phyloP scores from a whole-genome alignment of 2,888 invertebrate species.

The Heliconius ethilla region DNA sequence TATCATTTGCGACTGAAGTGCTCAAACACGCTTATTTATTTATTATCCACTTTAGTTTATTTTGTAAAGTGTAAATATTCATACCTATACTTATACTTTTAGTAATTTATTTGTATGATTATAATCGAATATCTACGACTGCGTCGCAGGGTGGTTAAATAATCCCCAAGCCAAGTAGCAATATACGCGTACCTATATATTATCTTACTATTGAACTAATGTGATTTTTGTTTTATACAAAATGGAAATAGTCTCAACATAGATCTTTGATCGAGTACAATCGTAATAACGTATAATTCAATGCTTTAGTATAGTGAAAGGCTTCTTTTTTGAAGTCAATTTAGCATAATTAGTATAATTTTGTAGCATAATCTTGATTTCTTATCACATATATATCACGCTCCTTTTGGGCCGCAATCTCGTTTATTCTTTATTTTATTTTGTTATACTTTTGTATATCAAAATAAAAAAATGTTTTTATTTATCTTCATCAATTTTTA shows the following conservation, averaged over 20 bases:
- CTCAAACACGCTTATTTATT: constrained; percentile 19
- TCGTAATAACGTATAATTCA: neutral
- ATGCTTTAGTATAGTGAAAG: neutral
- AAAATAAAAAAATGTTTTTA: neutral
- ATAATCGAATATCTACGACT: neutral
- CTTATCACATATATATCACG: neutral
- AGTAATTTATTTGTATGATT: constrained; percentile 30
- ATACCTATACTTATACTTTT: constrained; percentile 6
- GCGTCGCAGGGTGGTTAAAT: neutral
- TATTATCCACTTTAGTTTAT: constrained; percentile 15
- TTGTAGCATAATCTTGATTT: constrained; percentile 2
- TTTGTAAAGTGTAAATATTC: constrained; percentile 35
- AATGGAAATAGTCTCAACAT: neutral
- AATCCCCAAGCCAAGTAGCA: neutral
- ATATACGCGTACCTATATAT: neutral
- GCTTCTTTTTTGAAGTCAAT: constrained; percentile 12
- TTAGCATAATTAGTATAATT: constrained; percentile 9
- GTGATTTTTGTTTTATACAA: neutral
- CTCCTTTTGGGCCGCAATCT: neutral
- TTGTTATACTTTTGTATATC: neutral
- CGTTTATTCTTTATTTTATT: neutral
- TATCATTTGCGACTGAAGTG: constrained; percentile 38
- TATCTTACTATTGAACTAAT: neutral
- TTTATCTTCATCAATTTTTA: neutral
- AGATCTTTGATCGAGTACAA: constrained; percentile 8